Percentiles rank a stretch among this genome's conserved stretches.
phyloP scores from a whole-genome alignment of 2,888 invertebrate genomes.

The Amiota communis region DNA sequence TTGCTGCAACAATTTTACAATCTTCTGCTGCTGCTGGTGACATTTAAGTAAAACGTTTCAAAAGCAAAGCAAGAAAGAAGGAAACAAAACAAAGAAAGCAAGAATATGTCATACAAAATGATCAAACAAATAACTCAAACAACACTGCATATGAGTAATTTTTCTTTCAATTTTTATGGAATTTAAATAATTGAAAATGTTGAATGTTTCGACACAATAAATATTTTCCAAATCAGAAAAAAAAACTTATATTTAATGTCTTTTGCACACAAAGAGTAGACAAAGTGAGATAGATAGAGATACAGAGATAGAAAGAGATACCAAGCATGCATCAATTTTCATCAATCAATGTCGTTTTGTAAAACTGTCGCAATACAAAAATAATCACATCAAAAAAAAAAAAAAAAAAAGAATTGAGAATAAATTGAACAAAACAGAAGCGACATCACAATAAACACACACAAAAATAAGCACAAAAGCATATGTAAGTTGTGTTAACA shows the following conservation, averaged over 20 bases:
- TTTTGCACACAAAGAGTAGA: too few species aligned
- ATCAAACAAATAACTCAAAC: not conserved
- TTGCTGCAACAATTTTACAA: slow-evolving; percentile 57
- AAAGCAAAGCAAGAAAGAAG: not conserved
- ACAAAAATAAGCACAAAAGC: not conserved
- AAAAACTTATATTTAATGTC: too few species aligned
- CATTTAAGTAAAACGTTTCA: slow-evolving; percentile 45
- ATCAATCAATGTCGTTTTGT: slow-evolving; percentile 62
- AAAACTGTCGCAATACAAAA: slow-evolving; percentile 44
- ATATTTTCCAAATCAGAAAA: not conserved
- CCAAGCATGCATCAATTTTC: slow-evolving; percentile 52
- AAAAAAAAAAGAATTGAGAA: slow-evolving; percentile 18
- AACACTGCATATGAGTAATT: not conserved
- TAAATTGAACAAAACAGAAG: slow-evolving; percentile 6
- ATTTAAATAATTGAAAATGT: not conserved
- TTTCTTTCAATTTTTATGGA: too few species aligned
- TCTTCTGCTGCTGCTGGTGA: slow-evolving; percentile 60
- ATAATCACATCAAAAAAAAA: not conserved
- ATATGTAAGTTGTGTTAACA: not conserved
- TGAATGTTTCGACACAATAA: not conserved
- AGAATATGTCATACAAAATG: not conserved
- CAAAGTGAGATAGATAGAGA: too few species aligned
- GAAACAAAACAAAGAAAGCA: too few species aligned
- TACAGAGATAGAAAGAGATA: too few species aligned
- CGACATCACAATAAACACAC: not conserved